phyloP scores from a whole-genome alignment of 23 tunicate species.

The Halocynthia aurantium region DNA sequence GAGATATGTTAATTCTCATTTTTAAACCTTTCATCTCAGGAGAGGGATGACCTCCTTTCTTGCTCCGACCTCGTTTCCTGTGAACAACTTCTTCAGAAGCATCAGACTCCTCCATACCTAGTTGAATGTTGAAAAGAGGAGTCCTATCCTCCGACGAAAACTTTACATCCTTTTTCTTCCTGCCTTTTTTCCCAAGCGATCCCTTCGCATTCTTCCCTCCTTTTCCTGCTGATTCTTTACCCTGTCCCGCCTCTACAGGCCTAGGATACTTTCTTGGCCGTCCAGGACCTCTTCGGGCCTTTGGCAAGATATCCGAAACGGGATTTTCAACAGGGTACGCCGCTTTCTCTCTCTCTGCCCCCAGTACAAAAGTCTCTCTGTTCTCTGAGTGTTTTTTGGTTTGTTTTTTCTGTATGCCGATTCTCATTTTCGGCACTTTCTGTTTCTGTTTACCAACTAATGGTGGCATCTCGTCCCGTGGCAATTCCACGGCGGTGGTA shows the following conservation, averaged over 20 bases:
- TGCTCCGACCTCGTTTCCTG: not conserved
- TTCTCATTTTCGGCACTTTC: not conserved
- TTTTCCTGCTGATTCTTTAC: not conserved
- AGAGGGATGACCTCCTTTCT: not conserved
- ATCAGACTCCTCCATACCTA: not conserved
- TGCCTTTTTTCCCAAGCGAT: not conserved
- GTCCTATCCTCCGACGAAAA: not conserved
- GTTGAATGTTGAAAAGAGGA: not conserved
- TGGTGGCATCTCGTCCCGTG: not conserved
- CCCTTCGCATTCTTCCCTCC: conserved; percentile 6
- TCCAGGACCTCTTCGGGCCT: conserved; percentile 39
- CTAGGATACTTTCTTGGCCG: conserved; percentile 63
- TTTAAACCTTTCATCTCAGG: not conserved
- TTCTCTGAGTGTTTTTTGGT: too few species aligned
- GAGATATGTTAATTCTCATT: not conserved
- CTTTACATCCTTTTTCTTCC: conserved; percentile 11
- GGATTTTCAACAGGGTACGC: not conserved
- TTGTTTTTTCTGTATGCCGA: not conserved
- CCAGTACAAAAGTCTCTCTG: too few species aligned
- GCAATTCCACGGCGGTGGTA: too few species aligned
- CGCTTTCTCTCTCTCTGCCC: too few species aligned
- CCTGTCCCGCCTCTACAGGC: not conserved
- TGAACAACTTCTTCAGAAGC: not conserved
- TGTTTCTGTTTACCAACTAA: not conserved
- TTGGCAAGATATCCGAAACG: not conserved